phyloP scores from a whole-genome alignment of 2,113 vertebrate species.

The Heptranchias perlo region DNA sequence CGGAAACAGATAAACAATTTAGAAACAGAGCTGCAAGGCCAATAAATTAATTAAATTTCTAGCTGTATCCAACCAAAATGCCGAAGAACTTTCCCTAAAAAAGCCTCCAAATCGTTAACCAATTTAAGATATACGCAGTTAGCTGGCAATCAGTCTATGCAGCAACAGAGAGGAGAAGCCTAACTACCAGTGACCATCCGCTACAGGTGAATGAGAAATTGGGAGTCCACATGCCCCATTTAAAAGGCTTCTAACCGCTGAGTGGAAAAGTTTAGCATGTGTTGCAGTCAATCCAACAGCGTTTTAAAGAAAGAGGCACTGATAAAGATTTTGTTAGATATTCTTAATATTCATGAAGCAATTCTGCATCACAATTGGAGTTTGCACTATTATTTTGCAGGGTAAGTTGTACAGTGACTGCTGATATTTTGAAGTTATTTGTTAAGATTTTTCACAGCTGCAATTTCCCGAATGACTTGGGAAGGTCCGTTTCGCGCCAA shows the following conservation, averaged over 20 bases:
- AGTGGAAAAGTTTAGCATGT: background rate
- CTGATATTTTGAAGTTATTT: too few relatives aligned
- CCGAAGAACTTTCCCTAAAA: too few relatives aligned
- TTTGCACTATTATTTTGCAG: background rate
- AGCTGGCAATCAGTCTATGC: too few relatives aligned
- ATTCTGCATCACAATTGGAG: background rate
- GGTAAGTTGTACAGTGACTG: background rate
- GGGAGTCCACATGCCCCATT: background rate
- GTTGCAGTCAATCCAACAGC: background rate
- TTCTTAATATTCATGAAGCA: background rate
- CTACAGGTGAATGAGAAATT: too few relatives aligned
- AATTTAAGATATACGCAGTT: too few relatives aligned
- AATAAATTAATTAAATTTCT: too few relatives aligned
- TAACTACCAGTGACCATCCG: too few relatives aligned
- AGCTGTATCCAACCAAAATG: too few relatives aligned
- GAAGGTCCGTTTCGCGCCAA: background rate
- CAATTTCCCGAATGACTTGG: background rate
- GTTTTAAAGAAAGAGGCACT: background rate
- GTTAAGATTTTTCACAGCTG: background rate
- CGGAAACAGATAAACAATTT: too few relatives aligned
- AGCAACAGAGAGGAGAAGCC: too few relatives aligned
- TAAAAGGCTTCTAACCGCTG: background rate
- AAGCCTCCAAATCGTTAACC: too few relatives aligned
- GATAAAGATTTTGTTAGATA: background rate
- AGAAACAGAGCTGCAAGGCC: too few relatives aligned